Conservation (phyloP, 2,113 vertebrate genomes). For the Lethenteron camtschaticum region DNA sequence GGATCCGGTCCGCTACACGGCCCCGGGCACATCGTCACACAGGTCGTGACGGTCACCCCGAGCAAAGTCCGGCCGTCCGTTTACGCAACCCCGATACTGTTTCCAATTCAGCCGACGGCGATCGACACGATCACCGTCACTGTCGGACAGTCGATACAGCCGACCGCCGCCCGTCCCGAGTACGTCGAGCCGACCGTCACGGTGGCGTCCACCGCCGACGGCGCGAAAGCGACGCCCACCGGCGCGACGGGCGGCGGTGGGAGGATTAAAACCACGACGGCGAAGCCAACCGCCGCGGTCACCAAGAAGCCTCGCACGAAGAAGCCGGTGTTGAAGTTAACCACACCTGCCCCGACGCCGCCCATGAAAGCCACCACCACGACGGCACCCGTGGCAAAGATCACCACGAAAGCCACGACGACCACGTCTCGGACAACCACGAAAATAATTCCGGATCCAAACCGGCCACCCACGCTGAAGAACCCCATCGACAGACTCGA, state of each 20-base stretch:
- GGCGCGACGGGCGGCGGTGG: background rate
- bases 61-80: background rate
- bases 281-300: conserved; percentile 9
- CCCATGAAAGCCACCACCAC: background rate
- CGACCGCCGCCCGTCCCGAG: background rate
- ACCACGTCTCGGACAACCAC: conserved; percentile 4
- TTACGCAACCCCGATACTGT: background rate
- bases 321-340: conserved; percentile 7
- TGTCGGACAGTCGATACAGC: background rate
- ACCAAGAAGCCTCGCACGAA: conserved; percentile 38
- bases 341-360: conserved; percentile 28
- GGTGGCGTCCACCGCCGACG: background rate
- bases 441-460: conserved; percentile 13
- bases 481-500: conserved; percentile 72
- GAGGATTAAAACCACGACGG: background rate
- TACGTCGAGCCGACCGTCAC: background rate
- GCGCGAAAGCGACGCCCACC: background rate
- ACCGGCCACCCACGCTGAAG: conserved; percentile 43
- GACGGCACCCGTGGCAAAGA: background rate
- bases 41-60: background rate
- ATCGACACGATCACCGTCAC: background rate
- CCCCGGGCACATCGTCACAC: background rate
- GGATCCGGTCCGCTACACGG: background rate
- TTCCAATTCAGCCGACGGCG: background rate
- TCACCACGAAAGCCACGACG: conserved; percentile 5